These are phyloP conservation scores for Telmatochromis sp. DNA, from an alignment of 2,113 vertebrate species.

Conservation along the genomic window DNA sequence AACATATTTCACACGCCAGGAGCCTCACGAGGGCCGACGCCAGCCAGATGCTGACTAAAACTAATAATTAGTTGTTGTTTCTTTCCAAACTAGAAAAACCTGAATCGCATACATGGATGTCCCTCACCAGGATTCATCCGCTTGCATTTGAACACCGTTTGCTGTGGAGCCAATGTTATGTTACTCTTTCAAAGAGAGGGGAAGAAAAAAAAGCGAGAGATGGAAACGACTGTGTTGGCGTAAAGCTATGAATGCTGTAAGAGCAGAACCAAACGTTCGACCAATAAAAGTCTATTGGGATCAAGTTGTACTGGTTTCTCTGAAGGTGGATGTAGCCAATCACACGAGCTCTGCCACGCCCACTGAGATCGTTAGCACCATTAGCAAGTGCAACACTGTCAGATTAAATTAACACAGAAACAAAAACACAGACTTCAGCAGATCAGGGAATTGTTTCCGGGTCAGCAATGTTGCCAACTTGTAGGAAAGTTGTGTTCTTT, in stretches of 20 bases:
- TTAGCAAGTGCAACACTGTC: background rate
- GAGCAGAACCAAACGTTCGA: constrained; percentile 69
- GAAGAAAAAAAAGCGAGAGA: constrained; percentile 53
- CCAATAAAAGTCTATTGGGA: constrained; percentile 85
- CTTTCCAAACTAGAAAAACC: background rate
- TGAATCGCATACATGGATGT: background rate
- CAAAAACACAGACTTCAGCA: background rate
- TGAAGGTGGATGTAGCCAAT: constrained; percentile 55
- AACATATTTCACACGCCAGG: background rate
- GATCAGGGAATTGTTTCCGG: fast-evolving
- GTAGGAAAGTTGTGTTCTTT: background rate
- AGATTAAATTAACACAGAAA: background rate
- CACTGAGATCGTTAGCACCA: background rate
- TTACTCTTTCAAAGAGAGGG: constrained; percentile 57
- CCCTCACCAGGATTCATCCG: constrained; percentile 2
- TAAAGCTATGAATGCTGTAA: constrained; percentile 22
- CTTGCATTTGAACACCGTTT: constrained; percentile 66
- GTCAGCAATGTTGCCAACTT: background rate
- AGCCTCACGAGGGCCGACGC: fast-evolving
- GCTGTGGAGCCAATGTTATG: constrained; percentile 61
- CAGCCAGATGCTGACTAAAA: fast-evolving
- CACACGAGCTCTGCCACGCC: background rate
- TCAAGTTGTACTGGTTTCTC: constrained; percentile 75
- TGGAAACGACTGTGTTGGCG: background rate
- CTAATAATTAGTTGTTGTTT: background rate